These are phyloP conservation scores for Excalfactoria chinensis DNA, from an alignment of 2,113 vertebrate species.

Conservation along the genomic window DNA sequence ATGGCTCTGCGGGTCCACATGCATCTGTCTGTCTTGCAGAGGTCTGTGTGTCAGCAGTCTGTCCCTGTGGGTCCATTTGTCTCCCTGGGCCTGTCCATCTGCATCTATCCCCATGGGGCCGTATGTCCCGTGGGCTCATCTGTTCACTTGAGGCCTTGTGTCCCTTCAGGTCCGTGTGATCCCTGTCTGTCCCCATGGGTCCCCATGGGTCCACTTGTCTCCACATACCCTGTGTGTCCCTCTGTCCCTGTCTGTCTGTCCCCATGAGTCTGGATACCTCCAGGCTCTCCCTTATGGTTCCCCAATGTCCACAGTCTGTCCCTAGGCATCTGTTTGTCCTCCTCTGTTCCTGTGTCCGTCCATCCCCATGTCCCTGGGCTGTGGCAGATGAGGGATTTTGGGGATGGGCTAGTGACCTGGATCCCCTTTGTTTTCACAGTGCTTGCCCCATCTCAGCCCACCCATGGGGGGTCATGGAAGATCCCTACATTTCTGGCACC, in stretches of 20 bases:
- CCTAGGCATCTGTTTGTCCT: background rate
- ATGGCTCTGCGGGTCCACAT: background rate
- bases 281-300: too few species aligned
- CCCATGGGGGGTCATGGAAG: background rate
- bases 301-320: background rate
- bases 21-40: background rate
- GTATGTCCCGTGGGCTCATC: background rate
- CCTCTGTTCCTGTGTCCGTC: background rate
- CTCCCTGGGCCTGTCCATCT: background rate
- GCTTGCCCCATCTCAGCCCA: background rate
- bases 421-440: constrained; percentile 21
- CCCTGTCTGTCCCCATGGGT: background rate
- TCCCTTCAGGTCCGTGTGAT: background rate
- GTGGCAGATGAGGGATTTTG: background rate
- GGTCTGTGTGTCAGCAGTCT: background rate
- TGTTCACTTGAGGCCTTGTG: background rate
- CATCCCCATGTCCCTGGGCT: background rate
- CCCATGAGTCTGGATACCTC: background rate
- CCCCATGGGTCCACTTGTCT: fast-evolving
- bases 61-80: background rate
- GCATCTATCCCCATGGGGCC: background rate
- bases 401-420: fast-evolving
- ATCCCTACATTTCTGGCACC: background rate
- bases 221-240: background rate
- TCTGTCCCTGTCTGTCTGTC: background rate